Evolutionary conservation across 2,113 vertebrate genomes (phyloP).

Genomic region (Sylvia atricapilla): DNA sequence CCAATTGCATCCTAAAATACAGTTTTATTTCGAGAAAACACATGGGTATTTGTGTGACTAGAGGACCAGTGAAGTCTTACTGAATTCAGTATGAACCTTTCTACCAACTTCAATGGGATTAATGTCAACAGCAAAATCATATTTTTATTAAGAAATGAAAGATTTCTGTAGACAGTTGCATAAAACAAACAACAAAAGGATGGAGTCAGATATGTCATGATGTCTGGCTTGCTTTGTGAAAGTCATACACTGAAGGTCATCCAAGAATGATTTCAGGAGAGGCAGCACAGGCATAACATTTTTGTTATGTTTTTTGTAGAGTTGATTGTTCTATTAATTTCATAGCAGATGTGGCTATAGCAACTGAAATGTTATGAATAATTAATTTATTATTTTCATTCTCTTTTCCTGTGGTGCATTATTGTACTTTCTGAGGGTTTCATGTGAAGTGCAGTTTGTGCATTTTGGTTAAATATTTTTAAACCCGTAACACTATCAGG

Average conservation of each 20-base stretch:
- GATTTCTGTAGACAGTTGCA: background rate
- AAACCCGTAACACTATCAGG: background rate
- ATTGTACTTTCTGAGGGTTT: background rate
- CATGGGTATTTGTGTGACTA: background rate
- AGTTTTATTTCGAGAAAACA: background rate
- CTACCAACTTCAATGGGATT: background rate
- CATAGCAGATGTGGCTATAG: background rate
- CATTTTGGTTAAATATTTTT: constrained; percentile 25
- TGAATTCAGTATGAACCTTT: background rate
- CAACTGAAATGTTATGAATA: constrained; percentile 10
- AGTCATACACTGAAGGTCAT: background rate
- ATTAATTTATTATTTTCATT: constrained; percentile 31
- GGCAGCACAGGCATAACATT: background rate
- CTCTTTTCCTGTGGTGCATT: background rate
- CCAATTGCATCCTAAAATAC: background rate
- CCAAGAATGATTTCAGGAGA: background rate
- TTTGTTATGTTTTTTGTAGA: background rate
- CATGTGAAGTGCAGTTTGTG: background rate
- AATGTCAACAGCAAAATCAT: background rate
- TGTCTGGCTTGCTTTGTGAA: background rate
- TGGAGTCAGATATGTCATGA: background rate
- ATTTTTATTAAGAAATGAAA: background rate
- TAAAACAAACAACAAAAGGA: background rate
- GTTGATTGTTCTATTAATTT: background rate
- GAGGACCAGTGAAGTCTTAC: background rate